These are phyloP conservation scores for Synanthedon myopaeformis DNA, from an alignment of 2,888 invertebrate genomes.

Conservation along the genomic window DNA sequence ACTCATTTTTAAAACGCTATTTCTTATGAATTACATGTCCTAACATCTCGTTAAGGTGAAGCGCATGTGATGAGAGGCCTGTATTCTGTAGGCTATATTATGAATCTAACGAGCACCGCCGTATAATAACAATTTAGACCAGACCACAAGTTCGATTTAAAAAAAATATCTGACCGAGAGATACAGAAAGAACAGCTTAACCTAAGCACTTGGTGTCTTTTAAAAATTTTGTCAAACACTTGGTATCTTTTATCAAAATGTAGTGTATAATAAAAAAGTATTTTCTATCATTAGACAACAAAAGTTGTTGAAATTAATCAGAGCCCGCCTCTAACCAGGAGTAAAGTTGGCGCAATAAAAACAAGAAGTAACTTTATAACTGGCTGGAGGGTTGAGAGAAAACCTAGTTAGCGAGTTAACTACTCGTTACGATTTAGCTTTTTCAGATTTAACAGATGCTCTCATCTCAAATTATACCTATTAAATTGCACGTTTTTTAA, in stretches of 20 bases:
- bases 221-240: no score
- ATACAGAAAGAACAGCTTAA: neutral
- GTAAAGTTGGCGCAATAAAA: conserved; percentile 3
- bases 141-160: neutral
- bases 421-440: conserved; percentile 1
- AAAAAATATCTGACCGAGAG: neutral
- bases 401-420: conserved; percentile 3
- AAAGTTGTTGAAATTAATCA: conserved; percentile 4
- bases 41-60: conserved; percentile 4
- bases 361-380: conserved; percentile 1
- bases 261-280: neutral
- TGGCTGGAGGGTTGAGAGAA: neutral
- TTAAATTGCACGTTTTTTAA: no score
- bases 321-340: conserved; percentile 1
- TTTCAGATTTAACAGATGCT: no score
- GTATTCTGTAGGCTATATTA: conserved; percentile 14
- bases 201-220: neutral
- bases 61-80: conserved; percentile 14
- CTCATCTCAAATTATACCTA: no score
- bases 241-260: no score
- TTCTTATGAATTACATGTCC: conserved; percentile 3
- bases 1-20: neutral
- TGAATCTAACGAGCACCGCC: conserved; percentile 9
- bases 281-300: neutral
- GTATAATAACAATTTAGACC: conserved; percentile 17